phyloP scores from a whole-genome alignment of 2,113 vertebrate genomes.

The Papio anubis region DNA sequence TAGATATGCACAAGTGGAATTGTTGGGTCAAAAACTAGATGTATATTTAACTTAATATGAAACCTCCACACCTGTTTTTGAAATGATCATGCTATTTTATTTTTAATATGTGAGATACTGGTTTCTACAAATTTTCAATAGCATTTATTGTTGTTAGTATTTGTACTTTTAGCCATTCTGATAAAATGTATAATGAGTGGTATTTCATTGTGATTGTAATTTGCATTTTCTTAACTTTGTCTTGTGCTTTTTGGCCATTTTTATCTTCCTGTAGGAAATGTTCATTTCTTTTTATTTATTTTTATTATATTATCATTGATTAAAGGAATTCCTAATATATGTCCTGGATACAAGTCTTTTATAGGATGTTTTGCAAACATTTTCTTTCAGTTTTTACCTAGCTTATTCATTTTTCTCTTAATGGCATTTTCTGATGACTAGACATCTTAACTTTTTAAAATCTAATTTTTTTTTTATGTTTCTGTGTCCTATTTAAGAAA shows the following conservation, averaged over 20 bases:
- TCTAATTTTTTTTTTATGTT: background rate
- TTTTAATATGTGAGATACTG: background rate
- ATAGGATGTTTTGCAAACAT: background rate
- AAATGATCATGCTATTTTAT: background rate
- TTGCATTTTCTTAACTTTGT: background rate
- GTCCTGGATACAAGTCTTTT: background rate
- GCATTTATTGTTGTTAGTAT: background rate
- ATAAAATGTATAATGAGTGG: background rate
- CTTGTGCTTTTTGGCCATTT: background rate
- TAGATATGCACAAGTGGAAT: background rate
- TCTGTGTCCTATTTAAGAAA: background rate
- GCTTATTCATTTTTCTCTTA: background rate
- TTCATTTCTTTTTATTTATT: background rate
- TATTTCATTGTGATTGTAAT: background rate
- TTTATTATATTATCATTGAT: background rate
- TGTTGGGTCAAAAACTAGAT: background rate
- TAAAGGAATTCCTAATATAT: background rate
- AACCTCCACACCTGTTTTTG: background rate
- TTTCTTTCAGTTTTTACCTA: background rate
- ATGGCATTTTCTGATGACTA: background rate
- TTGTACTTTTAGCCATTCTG: background rate
- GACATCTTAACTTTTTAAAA: background rate
- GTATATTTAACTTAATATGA: too few relatives aligned
- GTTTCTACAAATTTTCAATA: background rate
- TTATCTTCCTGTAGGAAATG: background rate